phyloP scores from a whole-genome alignment of 2,113 vertebrate genomes.

The Eretmochelys imbricata region DNA sequence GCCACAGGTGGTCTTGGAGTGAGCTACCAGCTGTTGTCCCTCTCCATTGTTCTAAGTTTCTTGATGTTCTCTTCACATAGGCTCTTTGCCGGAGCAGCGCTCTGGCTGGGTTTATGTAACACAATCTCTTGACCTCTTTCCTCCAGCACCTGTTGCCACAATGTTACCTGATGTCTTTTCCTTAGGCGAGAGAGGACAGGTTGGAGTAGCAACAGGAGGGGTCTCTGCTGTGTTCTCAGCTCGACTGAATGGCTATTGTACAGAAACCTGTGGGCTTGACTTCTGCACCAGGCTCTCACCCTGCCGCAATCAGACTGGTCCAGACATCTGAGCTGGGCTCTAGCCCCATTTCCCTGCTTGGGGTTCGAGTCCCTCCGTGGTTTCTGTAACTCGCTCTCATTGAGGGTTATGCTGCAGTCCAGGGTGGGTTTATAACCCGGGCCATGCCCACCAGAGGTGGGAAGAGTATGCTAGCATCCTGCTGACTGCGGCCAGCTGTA shows the following conservation, averaged over 20 bases:
- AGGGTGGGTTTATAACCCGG: background rate
- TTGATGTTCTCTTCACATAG: background rate
- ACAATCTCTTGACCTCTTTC: background rate
- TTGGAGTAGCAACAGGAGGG: background rate
- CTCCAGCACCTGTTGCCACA: background rate
- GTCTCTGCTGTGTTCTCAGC: background rate
- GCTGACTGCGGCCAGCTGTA: background rate
- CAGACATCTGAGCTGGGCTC: background rate
- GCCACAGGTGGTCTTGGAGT: background rate
- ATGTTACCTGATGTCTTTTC: background rate
- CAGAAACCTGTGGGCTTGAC: background rate
- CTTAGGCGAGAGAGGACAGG: background rate
- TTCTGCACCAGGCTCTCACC: background rate
- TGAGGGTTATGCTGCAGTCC: background rate
- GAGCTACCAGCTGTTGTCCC: background rate
- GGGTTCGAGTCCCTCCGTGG: background rate
- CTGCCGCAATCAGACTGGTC: background rate
- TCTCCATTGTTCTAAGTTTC: background rate
- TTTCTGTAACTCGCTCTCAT: background rate
- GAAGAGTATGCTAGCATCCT: background rate
- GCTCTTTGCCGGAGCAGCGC: background rate
- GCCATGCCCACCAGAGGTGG: background rate
- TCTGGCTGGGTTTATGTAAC: background rate
- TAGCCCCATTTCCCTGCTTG: background rate
- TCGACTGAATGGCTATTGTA: background rate